Conservation (phyloP, 1,140 invertebrate genomes). For the Gerris buenoi region DNA sequence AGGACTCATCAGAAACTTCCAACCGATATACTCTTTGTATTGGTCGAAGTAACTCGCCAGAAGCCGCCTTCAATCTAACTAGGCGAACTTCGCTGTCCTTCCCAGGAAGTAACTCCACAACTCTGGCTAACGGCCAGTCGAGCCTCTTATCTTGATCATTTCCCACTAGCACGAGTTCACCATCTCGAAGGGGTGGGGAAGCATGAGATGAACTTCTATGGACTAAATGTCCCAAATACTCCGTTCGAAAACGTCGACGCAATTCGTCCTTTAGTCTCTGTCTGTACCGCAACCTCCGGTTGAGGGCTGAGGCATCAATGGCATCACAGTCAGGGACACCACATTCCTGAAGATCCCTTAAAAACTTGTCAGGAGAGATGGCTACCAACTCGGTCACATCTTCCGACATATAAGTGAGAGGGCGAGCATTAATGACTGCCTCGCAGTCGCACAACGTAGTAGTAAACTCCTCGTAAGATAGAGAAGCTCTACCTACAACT, state of each 20-base stretch:
- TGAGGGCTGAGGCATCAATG: not conserved
- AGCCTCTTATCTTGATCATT: not conserved
- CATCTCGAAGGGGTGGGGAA: not conserved
- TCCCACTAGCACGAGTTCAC: not conserved
- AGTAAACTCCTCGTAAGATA: not conserved
- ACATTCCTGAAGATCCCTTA: not conserved
- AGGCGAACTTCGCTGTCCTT: not conserved
- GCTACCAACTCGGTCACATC: not conserved
- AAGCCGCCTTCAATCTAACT: not conserved
- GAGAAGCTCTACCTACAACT: not conserved
- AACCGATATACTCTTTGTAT: not conserved
- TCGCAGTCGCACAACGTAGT: not conserved
- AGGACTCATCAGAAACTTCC: not conserved
- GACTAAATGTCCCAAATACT: not conserved
- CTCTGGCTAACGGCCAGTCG: not conserved
- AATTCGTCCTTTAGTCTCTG: not conserved
- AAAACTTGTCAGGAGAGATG: not conserved
- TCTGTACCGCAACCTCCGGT: not conserved
- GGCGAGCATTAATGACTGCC: not conserved
- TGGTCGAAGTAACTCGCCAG: not conserved
- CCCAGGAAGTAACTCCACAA: not conserved
- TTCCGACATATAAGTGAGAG: not conserved
- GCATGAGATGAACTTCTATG: not conserved
- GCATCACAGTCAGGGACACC: not conserved
- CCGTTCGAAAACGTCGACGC: not conserved